phyloP scores from a whole-genome alignment of 2,888 invertebrate species.

The Lepetodrilus schrolli region DNA sequence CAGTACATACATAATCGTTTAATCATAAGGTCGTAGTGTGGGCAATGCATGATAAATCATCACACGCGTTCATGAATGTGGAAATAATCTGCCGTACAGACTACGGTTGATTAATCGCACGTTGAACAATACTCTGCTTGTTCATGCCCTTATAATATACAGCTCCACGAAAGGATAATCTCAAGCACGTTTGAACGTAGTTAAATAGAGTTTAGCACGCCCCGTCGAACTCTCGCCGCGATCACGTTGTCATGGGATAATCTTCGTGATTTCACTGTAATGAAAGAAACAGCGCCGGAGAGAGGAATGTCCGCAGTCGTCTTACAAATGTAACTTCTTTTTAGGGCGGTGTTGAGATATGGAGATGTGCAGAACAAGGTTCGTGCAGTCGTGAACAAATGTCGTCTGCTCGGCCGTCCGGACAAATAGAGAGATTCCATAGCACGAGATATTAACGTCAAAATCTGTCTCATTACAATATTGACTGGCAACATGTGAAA shows the following conservation, averaged over 20 bases:
- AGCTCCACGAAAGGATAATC: neutral
- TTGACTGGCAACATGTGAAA: no score
- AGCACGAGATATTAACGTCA: no score
- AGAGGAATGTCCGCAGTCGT: no score
- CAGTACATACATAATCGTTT: no score
- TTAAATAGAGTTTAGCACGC: neutral
- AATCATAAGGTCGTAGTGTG: neutral
- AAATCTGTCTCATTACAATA: no score
- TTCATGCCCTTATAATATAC: neutral
- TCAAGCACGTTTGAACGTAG: neutral
- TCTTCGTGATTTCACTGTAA: neutral
- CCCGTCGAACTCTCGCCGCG: neutral
- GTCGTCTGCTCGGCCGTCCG: neutral
- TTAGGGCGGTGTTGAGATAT: no score
- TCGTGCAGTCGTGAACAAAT: neutral
- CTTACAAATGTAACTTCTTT: no score
- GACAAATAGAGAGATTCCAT: no score
- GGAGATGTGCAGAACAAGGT: neutral
- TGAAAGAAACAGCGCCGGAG: neutral
- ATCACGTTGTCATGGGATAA: constrained; percentile 16
- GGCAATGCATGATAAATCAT: neutral
- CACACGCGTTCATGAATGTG: neutral
- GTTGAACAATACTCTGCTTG: neutral
- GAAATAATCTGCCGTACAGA: neutral
- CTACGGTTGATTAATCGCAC: neutral